These are phyloP conservation scores for Platycheirus rosarum DNA, from an alignment of 2,888 invertebrate species.

Conservation along the genomic window DNA sequence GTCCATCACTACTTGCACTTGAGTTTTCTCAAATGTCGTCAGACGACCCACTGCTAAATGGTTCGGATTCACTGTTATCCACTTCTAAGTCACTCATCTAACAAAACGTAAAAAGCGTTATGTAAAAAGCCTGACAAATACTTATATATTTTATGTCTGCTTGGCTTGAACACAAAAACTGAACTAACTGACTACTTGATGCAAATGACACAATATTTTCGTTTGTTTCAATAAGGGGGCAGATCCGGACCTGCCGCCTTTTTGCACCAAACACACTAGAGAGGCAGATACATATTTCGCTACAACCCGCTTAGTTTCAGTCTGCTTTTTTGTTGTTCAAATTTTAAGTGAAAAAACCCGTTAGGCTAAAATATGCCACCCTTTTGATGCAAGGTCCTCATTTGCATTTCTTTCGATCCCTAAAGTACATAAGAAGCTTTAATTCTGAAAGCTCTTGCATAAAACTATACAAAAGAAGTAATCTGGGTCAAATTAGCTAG, in stretches of 20 bases:
- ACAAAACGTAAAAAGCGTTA: constrained; percentile 6
- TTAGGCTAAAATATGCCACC: not conserved
- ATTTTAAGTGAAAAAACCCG: not conserved
- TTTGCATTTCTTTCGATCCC: not conserved
- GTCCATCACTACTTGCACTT: constrained; percentile 22
- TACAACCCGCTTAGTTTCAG: constrained; percentile 15
- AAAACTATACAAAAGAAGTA: too few relatives aligned
- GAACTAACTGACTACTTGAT: not conserved
- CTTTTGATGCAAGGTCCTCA: not conserved
- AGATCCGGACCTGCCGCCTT: constrained; percentile 14
- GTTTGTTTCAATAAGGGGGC: constrained; percentile 22
- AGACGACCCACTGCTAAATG: constrained; percentile 26
- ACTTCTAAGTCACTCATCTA: constrained; percentile 20
- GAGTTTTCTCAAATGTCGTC: constrained; percentile 15
- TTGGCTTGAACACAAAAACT: not conserved
- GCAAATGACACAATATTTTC: constrained; percentile 30
- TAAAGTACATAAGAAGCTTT: too few relatives aligned
- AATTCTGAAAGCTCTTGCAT: too few relatives aligned
- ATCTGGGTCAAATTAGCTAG: too few relatives aligned
- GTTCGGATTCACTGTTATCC: constrained; percentile 27
- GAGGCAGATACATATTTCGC: constrained; percentile 21
- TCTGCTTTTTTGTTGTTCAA: constrained; percentile 2
- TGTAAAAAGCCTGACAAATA: constrained; percentile 2
- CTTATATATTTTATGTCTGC: not conserved
- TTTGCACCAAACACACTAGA: constrained; percentile 5